Conservation (phyloP, 2,888 invertebrate genomes). For the Meloe dianella region DNA sequence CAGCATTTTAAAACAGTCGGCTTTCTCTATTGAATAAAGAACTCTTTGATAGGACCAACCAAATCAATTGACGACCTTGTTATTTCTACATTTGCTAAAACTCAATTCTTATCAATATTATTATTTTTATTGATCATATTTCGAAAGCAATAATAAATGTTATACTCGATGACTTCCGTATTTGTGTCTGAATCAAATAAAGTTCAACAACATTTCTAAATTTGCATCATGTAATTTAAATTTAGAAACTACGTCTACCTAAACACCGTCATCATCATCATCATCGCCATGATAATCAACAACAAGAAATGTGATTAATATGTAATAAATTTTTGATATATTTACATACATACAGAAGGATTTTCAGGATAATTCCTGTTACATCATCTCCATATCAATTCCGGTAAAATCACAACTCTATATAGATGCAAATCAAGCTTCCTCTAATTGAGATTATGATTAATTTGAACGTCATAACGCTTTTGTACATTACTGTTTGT, state of each 20-base stretch:
- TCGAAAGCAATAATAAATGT: neutral
- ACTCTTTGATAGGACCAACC: no score
- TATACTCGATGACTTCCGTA: neutral
- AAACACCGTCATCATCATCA: no score
- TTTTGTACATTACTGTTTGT: no score
- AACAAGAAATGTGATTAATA: neutral
- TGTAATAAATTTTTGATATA: neutral
- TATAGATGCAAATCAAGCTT: slow-evolving; percentile 5
- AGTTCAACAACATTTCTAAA: slow-evolving; percentile 12
- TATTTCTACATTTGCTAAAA: neutral
- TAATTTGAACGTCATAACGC: neutral
- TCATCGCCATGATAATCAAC: neutral
- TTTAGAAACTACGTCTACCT: neutral
- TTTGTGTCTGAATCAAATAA: neutral
- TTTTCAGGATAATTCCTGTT: neutral
- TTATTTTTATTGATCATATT: neutral
- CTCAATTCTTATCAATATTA: neutral
- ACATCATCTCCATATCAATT: neutral
- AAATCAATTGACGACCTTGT: no score
- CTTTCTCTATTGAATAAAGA: no score
- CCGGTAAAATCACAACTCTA: neutral
- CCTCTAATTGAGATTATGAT: neutral
- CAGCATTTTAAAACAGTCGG: neutral
- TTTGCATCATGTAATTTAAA: slow-evolving; percentile 7
- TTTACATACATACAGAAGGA: neutral